Percentiles rank a stretch among this genome's conserved stretches.
Evolutionary conservation across 1,140 invertebrate species (phyloP).

Genomic region (Atta cephalotes): DNA sequence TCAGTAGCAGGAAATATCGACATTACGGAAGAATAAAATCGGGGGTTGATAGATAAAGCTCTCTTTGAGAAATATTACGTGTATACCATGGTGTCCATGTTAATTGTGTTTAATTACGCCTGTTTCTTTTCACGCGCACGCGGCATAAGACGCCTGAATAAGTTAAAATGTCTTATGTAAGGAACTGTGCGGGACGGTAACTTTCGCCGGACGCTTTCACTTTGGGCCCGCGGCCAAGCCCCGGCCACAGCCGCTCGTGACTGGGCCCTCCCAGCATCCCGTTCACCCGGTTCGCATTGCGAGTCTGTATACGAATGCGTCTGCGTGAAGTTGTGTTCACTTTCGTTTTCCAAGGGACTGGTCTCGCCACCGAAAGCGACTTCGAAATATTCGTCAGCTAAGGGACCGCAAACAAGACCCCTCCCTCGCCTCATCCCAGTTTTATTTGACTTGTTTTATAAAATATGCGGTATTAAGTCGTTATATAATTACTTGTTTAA

Average conservation of each 20-base stretch:
- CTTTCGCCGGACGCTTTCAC: conserved; percentile 86
- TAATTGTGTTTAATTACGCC: conserved; percentile 68
- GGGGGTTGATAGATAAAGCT: background rate
- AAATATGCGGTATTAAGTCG: conserved; percentile 36
- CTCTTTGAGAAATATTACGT: background rate
- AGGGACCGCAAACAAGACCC: background rate
- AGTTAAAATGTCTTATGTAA: conserved; percentile 84
- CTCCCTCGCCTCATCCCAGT: background rate
- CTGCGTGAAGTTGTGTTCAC: conserved; percentile 57
- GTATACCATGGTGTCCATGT: background rate
- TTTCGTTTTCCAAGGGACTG: conserved; percentile 78
- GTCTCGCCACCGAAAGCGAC: conserved; percentile 59
- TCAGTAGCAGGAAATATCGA: background rate
- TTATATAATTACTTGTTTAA: conserved; percentile 45
- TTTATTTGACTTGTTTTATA: conserved; percentile 25
- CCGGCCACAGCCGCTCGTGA: conserved; percentile 73
- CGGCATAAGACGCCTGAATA: conserved; percentile 81
- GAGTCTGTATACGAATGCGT: background rate
- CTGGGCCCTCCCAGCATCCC: conserved; percentile 80
- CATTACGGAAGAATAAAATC: background rate
- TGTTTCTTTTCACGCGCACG: conserved; percentile 33
- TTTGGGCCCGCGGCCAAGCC: conserved; percentile 74
- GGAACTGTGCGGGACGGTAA: conserved; percentile 77
- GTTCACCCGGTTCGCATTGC: conserved; percentile 78
- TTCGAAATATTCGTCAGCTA: conserved; percentile 30